Evolutionary conservation across 2,888 invertebrate species (phyloP), one percentile per base, ranked within the genome.

Genomic region (Andrena dorsata): DNA sequence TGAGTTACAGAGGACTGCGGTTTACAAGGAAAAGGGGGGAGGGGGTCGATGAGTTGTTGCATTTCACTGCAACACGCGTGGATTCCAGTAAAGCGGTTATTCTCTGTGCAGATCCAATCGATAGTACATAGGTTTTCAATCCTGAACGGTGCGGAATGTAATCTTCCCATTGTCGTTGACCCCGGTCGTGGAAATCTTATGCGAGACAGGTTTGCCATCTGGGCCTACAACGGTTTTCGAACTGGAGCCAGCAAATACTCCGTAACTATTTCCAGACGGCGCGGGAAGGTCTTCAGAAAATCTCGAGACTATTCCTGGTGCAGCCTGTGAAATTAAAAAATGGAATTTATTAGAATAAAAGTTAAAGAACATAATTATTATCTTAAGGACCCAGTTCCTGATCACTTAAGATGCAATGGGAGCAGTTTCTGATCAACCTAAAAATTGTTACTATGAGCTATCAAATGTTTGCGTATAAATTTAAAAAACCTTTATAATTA

Each of bases 111-210:
- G 10, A 16, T 28, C n/a, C 16, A 20, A 70, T 70, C 35, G 49
- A 49, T 20, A 20, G 4, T 2, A 0, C 23, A 26, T 23, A 20
- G 1, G 56, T 66, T 69, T 69, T 80, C 88, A 94, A 86, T 94
- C 94, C 69, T 93, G 92, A 5, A 96, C 95, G 51, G 94, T 94
- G 90, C 96, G 96, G 64, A 95, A 95, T 73, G 96, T 95, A 58
- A 97, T 91, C 91, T 96, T 96, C 82, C 97, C 97, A 90, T 97
- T 97, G 88, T 97, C 96, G 90, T 97, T 96, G 71, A 97, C 94
- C 0, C 95, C 94, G 8, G 97, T 96, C 60, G 96, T 94, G 0
- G 97, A 96, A 63, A 95, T 94, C 82, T 96, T 95, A 82, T 94
- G 94, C 68, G 91, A 94, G 16, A 92, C 90, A 69, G 94, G 94